Evolutionary conservation across 2,888 invertebrate genomes (phyloP).

Genomic region (Orthonevra nobilis): DNA sequence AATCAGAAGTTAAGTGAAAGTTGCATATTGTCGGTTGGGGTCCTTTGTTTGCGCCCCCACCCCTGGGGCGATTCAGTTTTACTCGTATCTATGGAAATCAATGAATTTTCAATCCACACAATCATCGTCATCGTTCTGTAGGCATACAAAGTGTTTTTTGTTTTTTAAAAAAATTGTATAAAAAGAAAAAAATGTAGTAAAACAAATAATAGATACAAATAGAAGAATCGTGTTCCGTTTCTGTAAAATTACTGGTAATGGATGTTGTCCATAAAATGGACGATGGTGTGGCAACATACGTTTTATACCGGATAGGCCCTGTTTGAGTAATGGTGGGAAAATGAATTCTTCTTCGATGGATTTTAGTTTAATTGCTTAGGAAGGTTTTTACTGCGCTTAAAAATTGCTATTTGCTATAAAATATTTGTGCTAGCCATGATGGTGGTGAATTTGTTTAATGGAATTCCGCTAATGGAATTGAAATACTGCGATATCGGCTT

Average conservation of each 20-base stretch:
- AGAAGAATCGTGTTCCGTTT: no score
- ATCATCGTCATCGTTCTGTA: neutral
- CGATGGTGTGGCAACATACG: slow-evolving; percentile 23
- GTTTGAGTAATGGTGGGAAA: slow-evolving; percentile 45
- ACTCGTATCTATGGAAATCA: slow-evolving; percentile 61
- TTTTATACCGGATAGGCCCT: neutral
- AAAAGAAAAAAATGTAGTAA: slow-evolving; percentile 27
- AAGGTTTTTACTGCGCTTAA: slow-evolving; percentile 9
- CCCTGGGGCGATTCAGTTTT: slow-evolving; percentile 34
- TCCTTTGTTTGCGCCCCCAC: slow-evolving; percentile 24
- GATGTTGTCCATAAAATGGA: slow-evolving; percentile 59
- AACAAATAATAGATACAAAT: slow-evolving; percentile 66
- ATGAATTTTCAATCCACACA: slow-evolving; percentile 44
- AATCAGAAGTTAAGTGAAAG: slow-evolving; percentile 78
- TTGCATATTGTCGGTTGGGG: slow-evolving; percentile 71
- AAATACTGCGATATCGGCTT: no score
- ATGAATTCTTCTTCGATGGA: slow-evolving; percentile 43
- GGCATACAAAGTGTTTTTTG: slow-evolving; percentile 25
- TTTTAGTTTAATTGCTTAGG: slow-evolving; percentile 37
- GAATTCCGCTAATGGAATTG: slow-evolving; percentile 43
- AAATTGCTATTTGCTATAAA: slow-evolving; percentile 1
- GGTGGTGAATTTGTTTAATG: slow-evolving; percentile 24
- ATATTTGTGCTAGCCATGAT: neutral
- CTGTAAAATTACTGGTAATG: slow-evolving; percentile 61
- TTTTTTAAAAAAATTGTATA: slow-evolving; percentile 27